Evolutionary conservation across 1,140 invertebrate species (phyloP).

Genomic region (Zaprionus kolodkinae): DNA sequence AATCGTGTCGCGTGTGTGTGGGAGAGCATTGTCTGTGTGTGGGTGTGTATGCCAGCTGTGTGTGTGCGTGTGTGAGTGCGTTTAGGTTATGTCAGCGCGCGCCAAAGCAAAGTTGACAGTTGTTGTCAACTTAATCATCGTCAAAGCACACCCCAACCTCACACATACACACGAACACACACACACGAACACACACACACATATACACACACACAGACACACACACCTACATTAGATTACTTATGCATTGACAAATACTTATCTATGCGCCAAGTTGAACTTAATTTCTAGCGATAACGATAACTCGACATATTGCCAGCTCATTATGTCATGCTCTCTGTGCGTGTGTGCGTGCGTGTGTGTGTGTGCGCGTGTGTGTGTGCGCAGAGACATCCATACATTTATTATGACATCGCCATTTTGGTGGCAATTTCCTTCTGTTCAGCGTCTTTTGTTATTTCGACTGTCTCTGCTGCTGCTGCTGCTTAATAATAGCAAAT

Average conservation of each 20-base stretch:
- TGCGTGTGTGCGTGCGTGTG: background rate
- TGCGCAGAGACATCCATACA: slow-evolving; percentile 18
- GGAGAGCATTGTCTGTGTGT: slow-evolving; percentile 20
- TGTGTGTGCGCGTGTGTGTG: slow-evolving; percentile 19
- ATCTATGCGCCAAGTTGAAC: slow-evolving; percentile 62
- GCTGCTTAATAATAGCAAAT: slow-evolving; percentile 78
- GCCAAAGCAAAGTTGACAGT: slow-evolving; percentile 75
- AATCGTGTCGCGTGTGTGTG: slow-evolving; percentile 12
- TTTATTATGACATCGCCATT: slow-evolving; percentile 52
- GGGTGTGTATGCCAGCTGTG: slow-evolving; percentile 22
- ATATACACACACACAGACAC: background rate
- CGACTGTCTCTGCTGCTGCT: slow-evolving; percentile 11
- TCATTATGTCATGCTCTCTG: slow-evolving; percentile 52
- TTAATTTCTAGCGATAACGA: slow-evolving; percentile 67
- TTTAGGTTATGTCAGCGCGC: slow-evolving; percentile 53
- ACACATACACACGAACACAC: slow-evolving; percentile 11
- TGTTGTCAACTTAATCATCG: slow-evolving; percentile 82
- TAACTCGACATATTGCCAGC: slow-evolving; percentile 75
- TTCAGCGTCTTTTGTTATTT: slow-evolving; percentile 35
- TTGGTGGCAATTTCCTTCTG: slow-evolving; percentile 54
- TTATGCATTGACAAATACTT: slow-evolving; percentile 56
- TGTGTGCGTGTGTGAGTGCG: slow-evolving; percentile 29
- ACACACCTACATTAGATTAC: slow-evolving; percentile 27
- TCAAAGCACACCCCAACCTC: slow-evolving; percentile 41
- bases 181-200: slow-evolving; percentile 5